Conservation (phyloP, 2,888 invertebrate species). For the Achlya flavicornis region DNA sequence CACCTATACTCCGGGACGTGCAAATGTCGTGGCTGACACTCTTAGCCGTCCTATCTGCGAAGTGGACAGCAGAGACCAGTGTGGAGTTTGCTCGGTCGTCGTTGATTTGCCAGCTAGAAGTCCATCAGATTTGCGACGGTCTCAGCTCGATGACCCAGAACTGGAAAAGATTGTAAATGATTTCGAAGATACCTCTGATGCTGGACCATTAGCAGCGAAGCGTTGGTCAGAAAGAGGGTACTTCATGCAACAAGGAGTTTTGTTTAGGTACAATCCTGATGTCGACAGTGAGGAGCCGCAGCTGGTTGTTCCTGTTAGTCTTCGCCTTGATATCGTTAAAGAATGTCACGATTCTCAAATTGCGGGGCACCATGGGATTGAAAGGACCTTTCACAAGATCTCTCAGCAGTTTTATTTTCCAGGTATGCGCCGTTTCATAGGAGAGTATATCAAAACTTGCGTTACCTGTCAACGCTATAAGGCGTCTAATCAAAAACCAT, state of each 20-base stretch:
- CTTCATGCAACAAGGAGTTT: too few relatives aligned
- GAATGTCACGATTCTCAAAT: constrained; percentile 19
- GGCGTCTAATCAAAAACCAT: background rate
- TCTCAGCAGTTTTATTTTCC: constrained; percentile 17
- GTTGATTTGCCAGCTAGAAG: too few relatives aligned
- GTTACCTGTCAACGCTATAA: constrained; percentile 27
- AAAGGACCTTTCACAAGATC: constrained; percentile 16
- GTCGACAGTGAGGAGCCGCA: constrained; percentile 10
- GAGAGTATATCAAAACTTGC: constrained; percentile 22
- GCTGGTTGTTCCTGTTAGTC: constrained; percentile 10
- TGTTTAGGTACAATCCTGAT: too few relatives aligned
- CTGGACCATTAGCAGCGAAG: too few relatives aligned
- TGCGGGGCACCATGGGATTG: constrained; percentile 23
- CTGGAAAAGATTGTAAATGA: too few relatives aligned
- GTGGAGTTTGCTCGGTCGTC: too few relatives aligned
- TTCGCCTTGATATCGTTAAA: constrained; percentile 11
- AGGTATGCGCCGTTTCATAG: constrained; percentile 28
- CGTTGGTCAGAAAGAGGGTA: too few relatives aligned
- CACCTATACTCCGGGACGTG: constrained; percentile 48
- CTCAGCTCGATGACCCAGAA: too few relatives aligned
- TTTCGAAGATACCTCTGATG: too few relatives aligned
- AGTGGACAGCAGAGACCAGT: too few relatives aligned
- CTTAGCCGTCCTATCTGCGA: constrained; percentile 22
- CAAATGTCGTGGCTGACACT: constrained; percentile 57
- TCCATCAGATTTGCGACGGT: too few relatives aligned